Base-by-base conservation (phyloP, 2,797 vertebrate genomes). In the Knipowitschia caucasica region DNA sequence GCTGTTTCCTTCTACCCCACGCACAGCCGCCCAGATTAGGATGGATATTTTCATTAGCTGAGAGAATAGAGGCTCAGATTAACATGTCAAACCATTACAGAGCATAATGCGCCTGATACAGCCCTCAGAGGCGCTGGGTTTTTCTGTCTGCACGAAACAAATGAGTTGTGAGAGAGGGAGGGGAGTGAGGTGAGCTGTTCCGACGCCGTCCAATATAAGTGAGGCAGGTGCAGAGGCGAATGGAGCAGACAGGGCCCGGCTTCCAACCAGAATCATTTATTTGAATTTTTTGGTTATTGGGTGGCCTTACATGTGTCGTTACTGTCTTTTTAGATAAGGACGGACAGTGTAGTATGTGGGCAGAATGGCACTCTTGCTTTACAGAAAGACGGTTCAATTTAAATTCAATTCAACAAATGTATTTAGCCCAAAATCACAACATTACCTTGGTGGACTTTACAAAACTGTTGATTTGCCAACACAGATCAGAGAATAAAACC, bases 31-130 rank as follows among this genome's bases (percentile, higher is more conserved):
- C 39, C 4, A 61, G 56, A 62, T 51, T 59, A 63, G 71, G 78
- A 85, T 73, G 75, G 75, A 86, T 86, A 79, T 84, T 75, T 85
- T 88, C 81, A 86, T 86, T 84, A 85, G 72, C 75, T 64, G 68
- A 79, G 64, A 84, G 82, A 86, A 81, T 71, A 77, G 78, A 73
- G 75, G 78, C 75, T 71, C 61, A 84, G 80, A 86, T 88, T 80
- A 85, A 84, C 78, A 85, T 84, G 83, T 84, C 81, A 85, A 69
- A 73, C 79, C 71, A 82, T 86, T 86, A 83, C 71, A 38, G 69
- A 56, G 66, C 64, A 79, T 75, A 85, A 85, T 78, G 76, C 79
- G 42, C 66, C 73, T 84, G 82, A 80, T 82, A 58, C 67, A 78
- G 67, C 78, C 80, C 71, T 75, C 60, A 64, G 79, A 84, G 77